phyloP scores from a whole-genome alignment of 64 coral and sea anemone species.

The Hydrozoanthus tunicans region DNA sequence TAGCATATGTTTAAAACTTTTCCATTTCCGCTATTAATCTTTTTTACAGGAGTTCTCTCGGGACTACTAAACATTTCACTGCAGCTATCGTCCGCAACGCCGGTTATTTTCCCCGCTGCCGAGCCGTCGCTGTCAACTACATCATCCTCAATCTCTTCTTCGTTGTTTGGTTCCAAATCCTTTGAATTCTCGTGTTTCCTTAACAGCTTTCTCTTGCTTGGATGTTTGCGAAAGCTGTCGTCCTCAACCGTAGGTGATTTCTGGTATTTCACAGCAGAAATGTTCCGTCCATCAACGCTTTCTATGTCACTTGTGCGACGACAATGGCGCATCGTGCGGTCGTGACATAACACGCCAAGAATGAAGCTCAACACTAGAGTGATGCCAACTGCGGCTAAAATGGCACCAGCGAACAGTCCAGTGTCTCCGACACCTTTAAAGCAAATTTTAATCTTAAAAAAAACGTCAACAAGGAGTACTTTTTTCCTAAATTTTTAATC shows the following conservation, averaged over 20 bases:
- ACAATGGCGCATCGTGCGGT: conserved; percentile 13
- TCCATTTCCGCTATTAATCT: conserved; percentile 16
- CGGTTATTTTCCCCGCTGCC: neutral
- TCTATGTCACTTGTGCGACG: neutral
- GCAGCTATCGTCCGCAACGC: neutral
- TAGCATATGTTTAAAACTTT: conserved; percentile 46
- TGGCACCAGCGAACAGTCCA: conserved; percentile 22
- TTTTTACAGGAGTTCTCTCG: conserved; percentile 33
- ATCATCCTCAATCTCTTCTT: neutral
- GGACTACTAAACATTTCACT: conserved; percentile 38
- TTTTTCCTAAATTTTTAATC: neutral
- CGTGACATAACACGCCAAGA: conserved; percentile 35
- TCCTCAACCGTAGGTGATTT: conserved; percentile 35
- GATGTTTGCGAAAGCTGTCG: conserved; percentile 27
- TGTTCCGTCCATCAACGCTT: neutral
- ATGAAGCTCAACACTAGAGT: conserved; percentile 33
- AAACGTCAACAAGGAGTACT: too few relatives aligned
- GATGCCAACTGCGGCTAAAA: conserved; percentile 4
- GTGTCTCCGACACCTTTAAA: conserved; percentile 29
- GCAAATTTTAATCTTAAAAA: neutral
- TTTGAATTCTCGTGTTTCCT: conserved; percentile 48
- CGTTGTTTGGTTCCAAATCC: conserved; percentile 10
- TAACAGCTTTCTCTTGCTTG: conserved; percentile 47
- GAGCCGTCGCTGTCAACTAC: conserved; percentile 16
- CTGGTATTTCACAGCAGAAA: conserved; percentile 31